Evolutionary conservation across 2,888 invertebrate species (phyloP), one percentile per base, ranked within the genome.

Genomic region (Phasia obesa): DNA sequence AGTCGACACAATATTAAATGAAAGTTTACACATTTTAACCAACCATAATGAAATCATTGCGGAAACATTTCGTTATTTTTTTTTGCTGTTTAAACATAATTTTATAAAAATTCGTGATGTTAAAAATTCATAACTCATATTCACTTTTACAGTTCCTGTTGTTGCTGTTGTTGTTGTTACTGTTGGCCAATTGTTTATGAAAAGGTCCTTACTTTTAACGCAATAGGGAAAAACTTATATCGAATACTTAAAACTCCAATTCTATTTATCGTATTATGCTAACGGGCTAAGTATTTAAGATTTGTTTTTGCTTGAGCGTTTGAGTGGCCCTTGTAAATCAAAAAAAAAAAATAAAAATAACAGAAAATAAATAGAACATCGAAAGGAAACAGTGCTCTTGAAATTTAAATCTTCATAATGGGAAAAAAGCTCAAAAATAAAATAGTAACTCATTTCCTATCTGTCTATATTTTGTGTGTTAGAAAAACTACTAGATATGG

Each of bases 41-140:
- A 11, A 57, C 9, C 47, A 57, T 13, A 35, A 5, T 31, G 19
- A 17, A 42, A 31, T 31, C 23, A 9, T 47, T 15, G 0, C 15
- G 15, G 11, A 62, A 74, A 15, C 27, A 31, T 73, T 31, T 35
- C n/a, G n/a, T n/a, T n/a, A n/a, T n/a, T n/a, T n/a, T n/a, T n/a
- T n/a, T n/a, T n/a, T n/a, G n/a, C n/a, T n/a, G n/a, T n/a, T 55
- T 23, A 55, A 23, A 44, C 60, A 35, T 53, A 74, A 74, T 60
- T 65, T 51, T 59, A 67, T 62, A 19, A 38, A 64, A 71, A 78
- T 71, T 71, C 38, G 49, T 64, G 49, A 49, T 69, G 31, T 51
- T 44, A 31, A 64, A 74, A 44, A 31, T 62, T 76, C 31, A 51
- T 60, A 27, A 13, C 6, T 3, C 44, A 64, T 64, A 55, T 19